Evolutionary conservation across 1,140 invertebrate genomes (phyloP).

Genomic region (Heliconius hewitsoni): DNA sequence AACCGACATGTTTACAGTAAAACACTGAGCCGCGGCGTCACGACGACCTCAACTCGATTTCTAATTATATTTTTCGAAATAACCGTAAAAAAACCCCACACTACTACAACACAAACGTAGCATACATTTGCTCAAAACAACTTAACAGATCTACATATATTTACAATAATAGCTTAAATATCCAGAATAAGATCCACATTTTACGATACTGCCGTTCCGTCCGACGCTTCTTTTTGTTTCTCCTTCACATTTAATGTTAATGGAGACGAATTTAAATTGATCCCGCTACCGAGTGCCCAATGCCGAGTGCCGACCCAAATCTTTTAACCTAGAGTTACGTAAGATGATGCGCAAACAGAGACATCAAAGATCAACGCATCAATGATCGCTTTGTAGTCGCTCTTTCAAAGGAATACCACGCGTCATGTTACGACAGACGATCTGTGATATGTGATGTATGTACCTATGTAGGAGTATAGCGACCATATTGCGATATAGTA

Average conservation of each 20-base stretch:
- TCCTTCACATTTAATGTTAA: neutral
- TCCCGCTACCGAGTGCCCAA: neutral
- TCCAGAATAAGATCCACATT: neutral
- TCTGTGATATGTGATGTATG: neutral
- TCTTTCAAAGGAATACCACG: slow-evolving; percentile 9
- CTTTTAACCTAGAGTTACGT: neutral
- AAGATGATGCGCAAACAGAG: slow-evolving; percentile 19
- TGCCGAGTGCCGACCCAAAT: slow-evolving; percentile 8
- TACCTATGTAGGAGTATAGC: too few species aligned
- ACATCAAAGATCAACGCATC: neutral
- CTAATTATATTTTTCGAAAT: too few species aligned
- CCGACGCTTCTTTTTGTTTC: neutral
- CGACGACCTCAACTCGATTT: too few species aligned
- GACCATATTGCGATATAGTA: too few species aligned
- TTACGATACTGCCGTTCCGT: neutral
- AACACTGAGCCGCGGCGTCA: too few species aligned
- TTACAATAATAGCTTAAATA: neutral
- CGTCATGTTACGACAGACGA: slow-evolving; percentile 11
- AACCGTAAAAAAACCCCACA: neutral
- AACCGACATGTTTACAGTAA: too few species aligned
- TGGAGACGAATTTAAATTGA: neutral
- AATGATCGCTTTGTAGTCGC: slow-evolving; percentile 23
- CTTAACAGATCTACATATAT: neutral
- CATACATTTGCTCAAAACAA: neutral
- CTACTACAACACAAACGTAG: neutral